A percentile compares a stretch with the other conserved stretches of the same genome.
Evolutionary conservation across 2,113 vertebrate species (phyloP).

Genomic region (Nyctibius bracteatus): DNA sequence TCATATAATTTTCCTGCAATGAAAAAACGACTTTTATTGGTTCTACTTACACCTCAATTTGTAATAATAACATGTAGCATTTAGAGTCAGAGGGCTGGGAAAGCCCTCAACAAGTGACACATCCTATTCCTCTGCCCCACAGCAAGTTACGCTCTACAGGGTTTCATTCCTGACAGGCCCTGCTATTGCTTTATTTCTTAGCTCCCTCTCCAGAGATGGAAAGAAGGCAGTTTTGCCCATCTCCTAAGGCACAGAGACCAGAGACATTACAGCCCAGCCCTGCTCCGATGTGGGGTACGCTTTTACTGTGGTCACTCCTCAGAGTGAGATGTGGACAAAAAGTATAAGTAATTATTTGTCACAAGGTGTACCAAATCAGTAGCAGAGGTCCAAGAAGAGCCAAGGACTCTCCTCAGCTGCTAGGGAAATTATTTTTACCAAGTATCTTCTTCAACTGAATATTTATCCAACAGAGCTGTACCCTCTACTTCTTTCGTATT

Average conservation of each 20-base stretch:
- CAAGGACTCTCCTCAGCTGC: neutral
- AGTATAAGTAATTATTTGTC: neutral
- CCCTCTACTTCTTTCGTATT: neutral
- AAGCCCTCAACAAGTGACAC: neutral
- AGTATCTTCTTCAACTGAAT: neutral
- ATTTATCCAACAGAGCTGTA: neutral
- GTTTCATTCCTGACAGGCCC: neutral
- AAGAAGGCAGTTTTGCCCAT: neutral
- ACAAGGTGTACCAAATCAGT: neutral
- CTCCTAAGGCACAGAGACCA: neutral
- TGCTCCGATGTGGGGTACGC: accelerated
- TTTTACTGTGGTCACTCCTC: neutral
- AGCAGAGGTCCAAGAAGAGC: neutral
- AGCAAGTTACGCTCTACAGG: accelerated
- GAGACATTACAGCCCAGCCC: neutral
- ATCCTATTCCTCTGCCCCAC: neutral
- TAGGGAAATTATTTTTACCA: neutral
- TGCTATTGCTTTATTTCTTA: neutral
- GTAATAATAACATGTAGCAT: neutral
- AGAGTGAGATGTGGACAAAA: accelerated
- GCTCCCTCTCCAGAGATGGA: neutral
- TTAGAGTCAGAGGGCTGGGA: neutral
- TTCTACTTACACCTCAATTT: neutral
- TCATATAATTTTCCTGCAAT: neutral
- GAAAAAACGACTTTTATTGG: neutral